These are phyloP conservation scores for Astur gentilis DNA, from an alignment of 2,113 vertebrate genomes.

Conservation along the genomic window DNA sequence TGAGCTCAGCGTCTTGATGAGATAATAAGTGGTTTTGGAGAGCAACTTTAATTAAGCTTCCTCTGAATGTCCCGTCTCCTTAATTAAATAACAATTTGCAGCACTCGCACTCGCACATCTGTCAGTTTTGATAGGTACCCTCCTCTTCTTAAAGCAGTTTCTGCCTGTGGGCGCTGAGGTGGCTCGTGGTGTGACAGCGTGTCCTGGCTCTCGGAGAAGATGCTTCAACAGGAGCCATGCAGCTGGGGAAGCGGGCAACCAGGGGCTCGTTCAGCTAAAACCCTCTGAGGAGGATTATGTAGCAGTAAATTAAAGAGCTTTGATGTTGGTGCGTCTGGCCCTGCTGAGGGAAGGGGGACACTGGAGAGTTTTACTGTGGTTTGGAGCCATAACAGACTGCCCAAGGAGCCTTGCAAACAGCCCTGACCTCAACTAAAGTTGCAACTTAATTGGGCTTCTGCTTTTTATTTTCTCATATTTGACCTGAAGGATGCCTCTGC, in stretches of 20 bases:
- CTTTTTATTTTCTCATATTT: not conserved
- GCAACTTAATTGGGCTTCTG: not conserved
- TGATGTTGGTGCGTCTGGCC: not conserved
- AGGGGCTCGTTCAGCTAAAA: not conserved
- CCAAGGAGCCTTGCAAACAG: not conserved
- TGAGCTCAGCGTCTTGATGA: not conserved
- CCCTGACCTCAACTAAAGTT: not conserved
- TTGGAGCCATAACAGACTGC: not conserved
- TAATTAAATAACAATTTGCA: conserved; percentile 33
- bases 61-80: not conserved
- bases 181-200: not conserved
- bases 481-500: not conserved
- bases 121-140: not conserved
- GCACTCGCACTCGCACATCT: accelerated
- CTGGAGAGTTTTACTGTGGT: not conserved
- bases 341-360: not conserved
- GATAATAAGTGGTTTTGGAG: not conserved
- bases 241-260: not conserved
- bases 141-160: not conserved
- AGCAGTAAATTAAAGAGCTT: not conserved
- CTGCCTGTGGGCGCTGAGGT: not conserved
- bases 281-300: accelerated
- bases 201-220: not conserved
- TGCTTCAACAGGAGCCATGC: not conserved
- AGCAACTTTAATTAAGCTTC: conserved; percentile 37